phyloP scores from a whole-genome alignment of 1,140 invertebrate species.

The Papilio helenus region DNA sequence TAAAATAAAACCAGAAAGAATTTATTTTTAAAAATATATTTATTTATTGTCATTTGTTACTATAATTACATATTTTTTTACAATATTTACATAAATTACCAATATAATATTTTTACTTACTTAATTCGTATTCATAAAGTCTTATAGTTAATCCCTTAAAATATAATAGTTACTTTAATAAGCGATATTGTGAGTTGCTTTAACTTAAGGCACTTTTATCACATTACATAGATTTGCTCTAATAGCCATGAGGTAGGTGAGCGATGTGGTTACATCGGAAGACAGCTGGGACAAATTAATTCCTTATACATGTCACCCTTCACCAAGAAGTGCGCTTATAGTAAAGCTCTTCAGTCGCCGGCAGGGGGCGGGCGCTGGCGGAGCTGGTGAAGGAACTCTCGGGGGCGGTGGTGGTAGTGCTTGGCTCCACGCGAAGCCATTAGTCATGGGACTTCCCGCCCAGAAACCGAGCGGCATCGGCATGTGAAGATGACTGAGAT shows the following conservation, averaged over 20 bases:
- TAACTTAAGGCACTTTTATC: slow-evolving; percentile 62
- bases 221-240: slow-evolving; percentile 53
- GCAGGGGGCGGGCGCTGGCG: slow-evolving; percentile 61
- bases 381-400: slow-evolving; percentile 53
- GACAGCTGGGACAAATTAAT: slow-evolving; percentile 40
- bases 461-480: slow-evolving; percentile 71
- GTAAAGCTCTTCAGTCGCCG: slow-evolving; percentile 75
- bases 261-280: slow-evolving; percentile 32
- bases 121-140: background rate
- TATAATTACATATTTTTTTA: slow-evolving; percentile 31
- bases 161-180: slow-evolving; percentile 33
- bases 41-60: slow-evolving; percentile 29
- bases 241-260: slow-evolving; percentile 59
- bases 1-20: slow-evolving; percentile 32
- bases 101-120: slow-evolving; percentile 3
- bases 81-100: slow-evolving; percentile 33
- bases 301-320: slow-evolving; percentile 62
- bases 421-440: slow-evolving; percentile 59
- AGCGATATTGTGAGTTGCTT: slow-evolving; percentile 24
- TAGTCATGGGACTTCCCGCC: slow-evolving; percentile 55
- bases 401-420: slow-evolving; percentile 56
- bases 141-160: slow-evolving; percentile 17
- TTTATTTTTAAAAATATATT: slow-evolving; percentile 16
- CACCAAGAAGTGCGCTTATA: slow-evolving; percentile 76
- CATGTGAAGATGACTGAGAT: slow-evolving; percentile 64